Evolutionary conservation across 2,797 vertebrate genomes (phyloP), one percentile per base, ranked within the genome.

Genomic region (Falco peregrinus): DNA sequence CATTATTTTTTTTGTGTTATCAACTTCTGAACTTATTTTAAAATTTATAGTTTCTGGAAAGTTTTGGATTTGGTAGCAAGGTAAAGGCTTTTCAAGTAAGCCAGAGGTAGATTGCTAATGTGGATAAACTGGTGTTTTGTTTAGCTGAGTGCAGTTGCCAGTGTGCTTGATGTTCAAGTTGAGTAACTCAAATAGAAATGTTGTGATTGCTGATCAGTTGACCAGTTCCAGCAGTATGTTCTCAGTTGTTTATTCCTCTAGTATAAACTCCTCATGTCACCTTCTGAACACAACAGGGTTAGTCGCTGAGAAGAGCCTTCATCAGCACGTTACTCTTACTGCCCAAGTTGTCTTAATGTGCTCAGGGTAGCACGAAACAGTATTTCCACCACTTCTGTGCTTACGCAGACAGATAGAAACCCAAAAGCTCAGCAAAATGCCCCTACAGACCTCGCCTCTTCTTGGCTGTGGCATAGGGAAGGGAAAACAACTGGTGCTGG

Each of bases 271-370:
- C 93, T 71, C 45, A 47, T 8, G 61, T 96, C 89, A 91, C 84
- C 75, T 91, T 93, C 60, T 93, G 87, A 87, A 73, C 45, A 59
- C 79, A 84, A 45, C 64, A 51, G 89, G 16, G 57, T 70, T 71
- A 69, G 84, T 33, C 77, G 64, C 47, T 67, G 81, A 84, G 84
- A 92, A 91, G 89, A 87, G 73, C 61, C 13, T 43, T 79, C 81
- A 96, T 96, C 93, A 96, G 93, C 90, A 95, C 69, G 51, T 93
- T 92, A 69, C 35, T 87, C 24, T 84, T 85, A 51, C 84, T 87
- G 90, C n/a, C 50, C 29, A 95, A 90, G 86, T 96, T 96, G 47
- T 91, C 90, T 92, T 95, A 73, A 84, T 95, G 37, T 85, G 86
- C 95, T 83, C 95, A 81, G 64, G 37, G 71, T 90, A 85, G 90